Evolutionary conservation across 2,888 invertebrate species (phyloP), one percentile per base, ranked within the genome.

Genomic region (Incurvaria masculella): DNA sequence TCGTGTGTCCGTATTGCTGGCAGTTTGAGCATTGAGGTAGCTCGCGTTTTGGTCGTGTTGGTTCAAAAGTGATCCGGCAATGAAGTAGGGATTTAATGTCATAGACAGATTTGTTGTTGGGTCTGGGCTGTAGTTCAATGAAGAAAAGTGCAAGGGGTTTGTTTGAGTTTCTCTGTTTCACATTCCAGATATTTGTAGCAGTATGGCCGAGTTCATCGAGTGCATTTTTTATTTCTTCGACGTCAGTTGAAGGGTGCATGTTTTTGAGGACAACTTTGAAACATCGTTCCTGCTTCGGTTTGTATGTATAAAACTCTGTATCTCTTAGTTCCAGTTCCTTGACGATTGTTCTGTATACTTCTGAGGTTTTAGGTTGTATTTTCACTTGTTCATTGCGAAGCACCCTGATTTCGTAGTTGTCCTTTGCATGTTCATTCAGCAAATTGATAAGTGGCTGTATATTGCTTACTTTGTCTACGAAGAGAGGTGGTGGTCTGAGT

Each of bases 1-100:
- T 33, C 0, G 57, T 59, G 44, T 59, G 57, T 1, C 55, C 55
- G 39, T 57, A 58, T 21, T 56, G 47, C 46, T 53, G 55, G 14
- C 59, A 59, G 14, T 56, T 57, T 1, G 51, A 11, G 40, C 56
- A 57, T 41, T 58, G 55, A 1, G 55, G 55, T 6, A 56, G 53
- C 4, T 23, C 51, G 1, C 51, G 44, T 46, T 51, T 58, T 1
- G 57, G 55, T 49, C 49, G 43, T 4, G 53, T 58, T 5, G 57
- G 49, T 51, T 59, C 51, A n/a, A n/a, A n/a, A 1, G 18, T 10
- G 44, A 51, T 48, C 51, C 52, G 23, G 14, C 18, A 40, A 14
- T 40, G 4, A n/a, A 40, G 40, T 4, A 40, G 18, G 16, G 4
- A 4, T 18, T 40, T 5, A 11, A 41, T 20, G 2, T 41, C 17